These are phyloP conservation scores for Listronotus bonariensis DNA, from an alignment of 1,140 invertebrate species.

Conservation along the genomic window DNA sequence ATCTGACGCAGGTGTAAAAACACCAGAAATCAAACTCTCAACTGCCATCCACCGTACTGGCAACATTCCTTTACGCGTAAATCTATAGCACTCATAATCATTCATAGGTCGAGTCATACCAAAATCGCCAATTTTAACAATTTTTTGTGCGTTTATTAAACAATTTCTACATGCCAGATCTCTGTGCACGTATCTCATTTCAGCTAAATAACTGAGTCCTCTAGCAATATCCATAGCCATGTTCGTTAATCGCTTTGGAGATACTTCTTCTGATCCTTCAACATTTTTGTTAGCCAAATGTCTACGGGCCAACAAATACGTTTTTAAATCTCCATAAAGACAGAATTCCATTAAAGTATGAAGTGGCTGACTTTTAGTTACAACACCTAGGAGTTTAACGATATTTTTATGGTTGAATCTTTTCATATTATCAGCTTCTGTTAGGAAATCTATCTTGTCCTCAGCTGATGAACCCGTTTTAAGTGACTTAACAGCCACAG, in stretches of 20 bases:
- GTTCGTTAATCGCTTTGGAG: slow-evolving; percentile 75
- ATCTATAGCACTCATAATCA: slow-evolving; percentile 87
- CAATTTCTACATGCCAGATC: slow-evolving; percentile 89
- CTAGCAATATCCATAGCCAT: slow-evolving; percentile 87
- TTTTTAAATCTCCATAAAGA: slow-evolving; percentile 91
- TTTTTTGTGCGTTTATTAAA: slow-evolving; percentile 77
- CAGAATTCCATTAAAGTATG: slow-evolving; percentile 94
- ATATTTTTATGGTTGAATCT: slow-evolving; percentile 90
- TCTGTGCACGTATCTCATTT: slow-evolving; percentile 82
- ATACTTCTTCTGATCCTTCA: slow-evolving; percentile 67
- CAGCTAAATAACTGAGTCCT: slow-evolving; percentile 80
- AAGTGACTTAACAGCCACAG: slow-evolving; percentile 90
- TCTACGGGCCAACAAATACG: slow-evolving; percentile 80
- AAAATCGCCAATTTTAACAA: slow-evolving; percentile 90
- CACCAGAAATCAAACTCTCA: slow-evolving; percentile 76
- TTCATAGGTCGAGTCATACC: slow-evolving; percentile 89
- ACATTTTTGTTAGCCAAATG: slow-evolving; percentile 72
- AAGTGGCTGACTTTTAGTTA: slow-evolving; percentile 81
- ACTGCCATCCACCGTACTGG: slow-evolving; percentile 95
- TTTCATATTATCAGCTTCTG: slow-evolving; percentile 92
- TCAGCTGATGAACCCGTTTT: slow-evolving; percentile 81
- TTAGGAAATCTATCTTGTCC: slow-evolving; percentile 91
- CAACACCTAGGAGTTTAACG: slow-evolving; percentile 83
- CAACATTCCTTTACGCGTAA: slow-evolving; percentile 67
- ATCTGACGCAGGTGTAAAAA: slow-evolving; percentile 84